These are phyloP conservation scores for Mesembrinibis cayennensis DNA, from an alignment of 2,113 vertebrate species.

Conservation along the genomic window DNA sequence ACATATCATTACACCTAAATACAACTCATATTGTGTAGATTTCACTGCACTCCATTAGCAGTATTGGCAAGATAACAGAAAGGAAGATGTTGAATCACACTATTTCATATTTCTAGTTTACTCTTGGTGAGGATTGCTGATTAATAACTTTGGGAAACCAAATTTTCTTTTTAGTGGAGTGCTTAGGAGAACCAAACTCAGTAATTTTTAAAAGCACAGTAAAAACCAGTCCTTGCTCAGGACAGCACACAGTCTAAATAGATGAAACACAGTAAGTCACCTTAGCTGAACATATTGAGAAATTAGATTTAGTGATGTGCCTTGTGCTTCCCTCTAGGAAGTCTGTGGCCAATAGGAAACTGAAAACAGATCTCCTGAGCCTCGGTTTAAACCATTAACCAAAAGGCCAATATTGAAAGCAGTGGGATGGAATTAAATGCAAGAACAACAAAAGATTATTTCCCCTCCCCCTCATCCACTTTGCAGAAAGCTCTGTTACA, in stretches of 20 bases:
- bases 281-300: accelerated
- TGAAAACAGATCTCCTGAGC: background rate
- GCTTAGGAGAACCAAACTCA: too few relatives aligned
- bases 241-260: background rate
- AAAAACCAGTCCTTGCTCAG: background rate
- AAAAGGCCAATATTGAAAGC: background rate
- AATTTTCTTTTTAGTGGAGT: background rate
- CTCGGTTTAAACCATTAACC: background rate
- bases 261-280: background rate
- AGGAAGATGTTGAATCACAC: too few relatives aligned
- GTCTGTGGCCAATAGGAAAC: background rate
- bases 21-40: background rate
- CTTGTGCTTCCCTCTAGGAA: background rate
- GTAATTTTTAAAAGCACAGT: background rate
- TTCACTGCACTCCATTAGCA: background rate
- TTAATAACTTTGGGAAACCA: too few relatives aligned
- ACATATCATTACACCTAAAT: background rate
- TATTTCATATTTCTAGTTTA: background rate
- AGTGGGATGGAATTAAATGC: background rate
- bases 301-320: background rate
- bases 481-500: background rate
- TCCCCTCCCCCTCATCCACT: background rate
- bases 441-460: background rate
- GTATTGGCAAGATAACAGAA: background rate
- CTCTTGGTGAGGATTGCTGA: background rate